Base-by-base conservation (phyloP, 1,140 invertebrate genomes). In the Gryllus bimaculatus region DNA sequence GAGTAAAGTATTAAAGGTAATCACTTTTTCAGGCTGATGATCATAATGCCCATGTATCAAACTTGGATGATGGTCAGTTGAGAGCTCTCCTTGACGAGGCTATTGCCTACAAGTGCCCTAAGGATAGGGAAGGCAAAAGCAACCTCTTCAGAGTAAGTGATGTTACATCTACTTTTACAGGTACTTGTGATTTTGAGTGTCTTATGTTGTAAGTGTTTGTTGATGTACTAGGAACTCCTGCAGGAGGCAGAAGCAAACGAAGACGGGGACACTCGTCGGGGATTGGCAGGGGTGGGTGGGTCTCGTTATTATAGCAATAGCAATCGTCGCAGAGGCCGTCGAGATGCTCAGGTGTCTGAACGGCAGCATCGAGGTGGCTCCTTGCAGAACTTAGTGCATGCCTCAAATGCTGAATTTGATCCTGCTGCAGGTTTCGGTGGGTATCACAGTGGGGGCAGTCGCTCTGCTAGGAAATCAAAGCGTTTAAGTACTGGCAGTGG, bases 71-170 rank as follows among this genome's bases (percentile, higher is more conserved):
- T 84, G 88, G 89, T 48, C 89, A 92, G 83, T 85, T 94, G 79
- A 89, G 90, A 80, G 90, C 91, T 75, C 85, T 94, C 54, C 86
- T 94, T 80, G 91, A 93, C 84, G 93, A 94, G 88, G 92, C 92
- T 79, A 89, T 92, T 83, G 91, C 88, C 76, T 94, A 93, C 85
- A 93, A 93, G 85, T 89, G 90, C 83, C 92, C 92, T 73, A 93
- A 92, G 87, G 92, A 93, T 84, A 87, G 91, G 79, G 91, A 92
- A 85, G 92, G 91, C 82, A 93, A 93, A 85, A 93, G 92, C 82
- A 88, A 88, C 84, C 88, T 93, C 39, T 93, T 93, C 85, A 92
- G 92, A 87, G 92, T 93, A 86, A 86, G 83, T 82, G 18, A 13
- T 66, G 18, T 66, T 66, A 13, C 18, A 13, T 10, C 18, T 66